These are phyloP conservation scores for Xiphophorus maculatus DNA, from an alignment of 2,113 vertebrate genomes.

Conservation along the genomic window DNA sequence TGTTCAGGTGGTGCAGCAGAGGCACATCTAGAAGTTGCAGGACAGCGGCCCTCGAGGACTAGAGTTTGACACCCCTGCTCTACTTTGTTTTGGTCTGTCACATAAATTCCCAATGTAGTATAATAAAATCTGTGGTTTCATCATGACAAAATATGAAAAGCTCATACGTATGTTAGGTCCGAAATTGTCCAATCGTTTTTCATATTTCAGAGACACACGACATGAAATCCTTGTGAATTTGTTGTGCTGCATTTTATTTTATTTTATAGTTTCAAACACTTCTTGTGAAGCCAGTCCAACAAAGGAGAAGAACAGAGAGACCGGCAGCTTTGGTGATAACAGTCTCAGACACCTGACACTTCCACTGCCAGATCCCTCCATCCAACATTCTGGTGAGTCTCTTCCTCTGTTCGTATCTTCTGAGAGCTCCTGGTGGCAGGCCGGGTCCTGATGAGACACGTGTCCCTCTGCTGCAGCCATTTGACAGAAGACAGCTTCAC, in stretches of 20 bases:
- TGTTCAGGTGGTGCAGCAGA: no score
- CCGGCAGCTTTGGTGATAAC: slow-evolving; percentile 53
- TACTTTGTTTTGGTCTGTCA: no score
- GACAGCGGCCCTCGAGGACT: no score
- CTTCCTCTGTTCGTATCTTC: slow-evolving; percentile 48
- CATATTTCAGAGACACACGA: slow-evolving; percentile 3
- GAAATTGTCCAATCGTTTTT: slow-evolving; percentile 5
- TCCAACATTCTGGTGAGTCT: slow-evolving; percentile 32
- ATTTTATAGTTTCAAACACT: not conserved
- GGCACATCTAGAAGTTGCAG: no score
- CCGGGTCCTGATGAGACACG: slow-evolving; percentile 36
- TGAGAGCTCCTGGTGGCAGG: slow-evolving; percentile 67
- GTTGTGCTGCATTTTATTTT: not conserved
- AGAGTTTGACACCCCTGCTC: no score
- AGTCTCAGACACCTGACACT: slow-evolving; percentile 53
- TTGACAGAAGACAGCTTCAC: slow-evolving; percentile 53
- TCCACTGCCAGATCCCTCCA: slow-evolving; percentile 27
- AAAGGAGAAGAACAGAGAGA: slow-evolving; percentile 43
- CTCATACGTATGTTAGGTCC: not conserved
- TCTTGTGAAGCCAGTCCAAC: slow-evolving; percentile 11
- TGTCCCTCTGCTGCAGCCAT: slow-evolving; percentile 41
- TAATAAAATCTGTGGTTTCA: not conserved
- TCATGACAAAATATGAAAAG: not conserved
- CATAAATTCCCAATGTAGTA: not conserved
- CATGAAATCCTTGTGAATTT: slow-evolving; percentile 26